Conservation (phyloP, 2,113 vertebrate species). For the Rhabdomys dilectus region DNA sequence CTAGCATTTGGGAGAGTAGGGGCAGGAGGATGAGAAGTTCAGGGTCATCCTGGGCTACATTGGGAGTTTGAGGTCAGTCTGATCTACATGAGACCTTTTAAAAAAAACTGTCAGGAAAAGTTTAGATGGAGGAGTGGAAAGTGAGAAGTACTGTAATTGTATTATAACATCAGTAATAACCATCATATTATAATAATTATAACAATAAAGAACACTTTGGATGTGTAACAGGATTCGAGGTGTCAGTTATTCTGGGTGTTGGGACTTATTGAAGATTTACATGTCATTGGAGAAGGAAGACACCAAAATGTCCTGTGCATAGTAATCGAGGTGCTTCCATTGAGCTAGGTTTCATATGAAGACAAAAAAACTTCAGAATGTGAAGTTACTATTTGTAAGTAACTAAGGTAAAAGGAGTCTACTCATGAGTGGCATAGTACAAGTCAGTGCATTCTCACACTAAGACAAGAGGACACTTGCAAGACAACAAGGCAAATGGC, state of each 20-base stretch:
- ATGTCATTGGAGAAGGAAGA: neutral
- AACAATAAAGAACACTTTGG: neutral
- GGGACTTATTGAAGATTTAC: neutral
- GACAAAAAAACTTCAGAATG: neutral
- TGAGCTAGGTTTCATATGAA: too few species aligned
- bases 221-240: neutral
- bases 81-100: neutral
- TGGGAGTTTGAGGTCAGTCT: neutral
- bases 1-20: neutral
- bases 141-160: neutral
- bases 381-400: neutral
- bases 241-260: neutral
- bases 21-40: neutral
- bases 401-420: neutral
- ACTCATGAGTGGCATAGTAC: neutral
- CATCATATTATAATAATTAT: neutral
- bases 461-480: neutral
- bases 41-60: neutral
- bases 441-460: neutral
- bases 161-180: neutral
- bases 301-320: neutral
- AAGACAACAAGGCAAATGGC: neutral
- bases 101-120: neutral
- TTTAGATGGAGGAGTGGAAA: neutral
- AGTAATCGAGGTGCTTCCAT: neutral